Percentiles rank a stretch among this genome's conserved stretches.
These are phyloP conservation scores for Aphelenchoides besseyi DNA, from an alignment of 1,140 invertebrate species.

Conservation along the genomic window DNA sequence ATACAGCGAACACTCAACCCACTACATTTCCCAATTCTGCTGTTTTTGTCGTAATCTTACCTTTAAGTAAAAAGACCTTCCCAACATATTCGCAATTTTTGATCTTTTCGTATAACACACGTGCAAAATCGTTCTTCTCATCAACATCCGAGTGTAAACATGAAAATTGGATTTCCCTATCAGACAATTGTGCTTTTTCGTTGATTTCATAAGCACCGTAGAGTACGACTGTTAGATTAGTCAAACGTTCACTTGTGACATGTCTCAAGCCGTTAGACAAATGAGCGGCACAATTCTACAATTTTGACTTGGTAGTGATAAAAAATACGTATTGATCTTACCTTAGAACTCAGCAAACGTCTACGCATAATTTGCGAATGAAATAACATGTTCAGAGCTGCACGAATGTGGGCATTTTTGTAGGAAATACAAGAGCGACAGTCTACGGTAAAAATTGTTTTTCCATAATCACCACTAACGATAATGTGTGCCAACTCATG, in stretches of 20 bases:
- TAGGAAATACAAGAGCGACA: not conserved
- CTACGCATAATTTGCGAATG: constrained; percentile 3
- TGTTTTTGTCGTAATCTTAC: not conserved
- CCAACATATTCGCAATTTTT: not conserved
- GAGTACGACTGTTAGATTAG: not conserved
- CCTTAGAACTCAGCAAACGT: not conserved
- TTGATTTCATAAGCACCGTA: not conserved
- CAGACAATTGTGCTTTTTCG: not conserved
- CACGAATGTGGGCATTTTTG: not conserved
- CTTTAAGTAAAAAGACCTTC: not conserved
- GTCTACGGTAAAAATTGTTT: not conserved
- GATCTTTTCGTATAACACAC: not conserved
- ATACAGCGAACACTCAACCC: no score
- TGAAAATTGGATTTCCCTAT: not conserved
- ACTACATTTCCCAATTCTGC: no score
- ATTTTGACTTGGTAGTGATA: not conserved
- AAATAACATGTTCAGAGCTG: not conserved
- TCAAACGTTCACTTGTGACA: not conserved
- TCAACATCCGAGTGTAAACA: not conserved
- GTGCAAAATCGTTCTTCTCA: not conserved
- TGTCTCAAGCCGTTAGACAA: not conserved
- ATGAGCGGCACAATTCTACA: not conserved
- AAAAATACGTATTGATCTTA: not conserved
- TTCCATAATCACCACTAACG: not conserved
- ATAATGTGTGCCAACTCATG: not conserved